Evolutionary conservation across 2,113 vertebrate genomes (phyloP).

Genomic region (Mionectes macconnelli): DNA sequence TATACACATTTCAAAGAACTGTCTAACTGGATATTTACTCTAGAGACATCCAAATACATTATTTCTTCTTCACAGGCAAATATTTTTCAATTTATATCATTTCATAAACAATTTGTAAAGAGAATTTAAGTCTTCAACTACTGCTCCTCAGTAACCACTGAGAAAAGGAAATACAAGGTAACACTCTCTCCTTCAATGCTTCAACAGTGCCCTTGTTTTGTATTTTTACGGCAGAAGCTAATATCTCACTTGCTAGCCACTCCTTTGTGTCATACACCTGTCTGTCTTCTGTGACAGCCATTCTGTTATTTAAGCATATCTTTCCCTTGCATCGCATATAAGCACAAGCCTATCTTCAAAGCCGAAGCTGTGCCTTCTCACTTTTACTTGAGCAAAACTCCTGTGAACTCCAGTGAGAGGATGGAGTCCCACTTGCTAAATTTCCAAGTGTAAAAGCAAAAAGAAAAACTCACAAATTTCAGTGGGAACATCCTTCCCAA

Average conservation of each 20-base stretch:
- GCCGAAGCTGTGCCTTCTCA: neutral
- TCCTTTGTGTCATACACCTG: neutral
- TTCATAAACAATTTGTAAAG: neutral
- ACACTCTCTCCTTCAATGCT: neutral
- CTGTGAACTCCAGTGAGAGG: neutral
- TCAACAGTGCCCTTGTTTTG: neutral
- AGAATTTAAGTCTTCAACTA: neutral
- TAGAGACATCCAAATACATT: neutral
- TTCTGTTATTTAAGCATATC: conserved; percentile 10
- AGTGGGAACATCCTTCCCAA: neutral
- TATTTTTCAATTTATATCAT: neutral
- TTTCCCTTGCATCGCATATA: neutral
- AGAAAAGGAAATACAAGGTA: neutral
- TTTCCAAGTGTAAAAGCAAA: neutral
- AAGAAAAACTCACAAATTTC: neutral
- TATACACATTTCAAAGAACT: neutral
- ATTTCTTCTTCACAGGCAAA: neutral
- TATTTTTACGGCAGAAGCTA: neutral
- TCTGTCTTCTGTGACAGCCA: neutral
- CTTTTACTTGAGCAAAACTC: neutral
- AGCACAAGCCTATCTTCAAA: neutral
- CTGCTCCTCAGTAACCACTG: neutral
- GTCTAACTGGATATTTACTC: neutral
- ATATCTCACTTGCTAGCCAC: neutral
- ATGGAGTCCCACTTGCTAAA: neutral